Base-by-base conservation (phyloP, 2,113 vertebrate genomes). In the Lethenteron reissneri region DNA sequence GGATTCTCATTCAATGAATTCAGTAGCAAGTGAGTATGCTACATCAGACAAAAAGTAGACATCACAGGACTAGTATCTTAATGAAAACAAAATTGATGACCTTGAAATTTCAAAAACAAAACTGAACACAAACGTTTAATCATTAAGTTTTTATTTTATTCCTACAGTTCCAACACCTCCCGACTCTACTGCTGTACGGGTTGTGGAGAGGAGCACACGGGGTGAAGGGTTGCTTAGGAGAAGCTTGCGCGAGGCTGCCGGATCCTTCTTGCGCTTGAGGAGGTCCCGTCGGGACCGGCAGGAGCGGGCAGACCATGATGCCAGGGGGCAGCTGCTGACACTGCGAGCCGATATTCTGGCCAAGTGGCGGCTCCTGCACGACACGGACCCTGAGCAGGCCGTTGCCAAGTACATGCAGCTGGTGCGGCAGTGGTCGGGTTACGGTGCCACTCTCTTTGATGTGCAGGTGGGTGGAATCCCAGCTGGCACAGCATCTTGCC, bases 381-480 rank as follows among this genome's bases (percentile, higher is more conserved):
- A 86, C 73, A 88, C 87, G 82, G 85, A 81, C 78, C 80, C 82
- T 73, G 79, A 82, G 11, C 88, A 96, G 78, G 88, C 87, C 78
- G 89, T 89, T 85, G 83, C 88, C 0, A 83, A 89, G 75, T 91
- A 91, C 75, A 80, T 95, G 80, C 79, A 85, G 8, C 83, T 92
- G 74, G 87, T 86, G 62, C 84, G 84, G 70, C 86, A 87, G 80
- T 96, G 88, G 89, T 86, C 88, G 0, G 92, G 87, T 70, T 94
- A 90, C 13, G 90, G 92, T 76, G 89, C 88, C 81, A 92, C 88
- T 1, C 85, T 92, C 74, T 97, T 89, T 17, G 89, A 95, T 59
- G 85, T 89, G 57, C 85, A 88, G 79, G 92, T 95, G 82, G 92
- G 90, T 84, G 71, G 57, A 57, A 41, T 41, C 41, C 56, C n/a